Base-by-base conservation (phyloP, 2,888 invertebrate genomes). In the Tetheella fluctuosa region DNA sequence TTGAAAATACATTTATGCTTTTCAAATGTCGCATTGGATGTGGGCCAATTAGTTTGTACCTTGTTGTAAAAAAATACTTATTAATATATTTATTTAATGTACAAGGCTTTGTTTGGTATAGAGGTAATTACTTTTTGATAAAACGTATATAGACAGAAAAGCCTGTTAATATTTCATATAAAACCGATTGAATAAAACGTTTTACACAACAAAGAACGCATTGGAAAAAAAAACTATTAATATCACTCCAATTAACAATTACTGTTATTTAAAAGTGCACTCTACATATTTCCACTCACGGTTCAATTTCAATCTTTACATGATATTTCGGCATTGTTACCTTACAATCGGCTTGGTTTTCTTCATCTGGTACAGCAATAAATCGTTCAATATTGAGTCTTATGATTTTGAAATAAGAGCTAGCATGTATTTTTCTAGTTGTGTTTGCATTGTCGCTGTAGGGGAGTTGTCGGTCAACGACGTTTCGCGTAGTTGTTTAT, bases 401-500 rank as follows among this genome's bases (percentile, higher is more conserved):
- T 52, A 52, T 58, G 13, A 17, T 30, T 17, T 30, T 30, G 13
- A 25, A 13, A n/a, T 25, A 17, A 57, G 59, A 63, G 60, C 54
- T 61, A 56, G 39, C 55, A 59, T 17, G 17, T 58, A 52, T 64
- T 23, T 48, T 64, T 57, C 60, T 64, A 62, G 52, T 34, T 68
- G 67, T 67, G 64, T 65, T 63, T 65, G 64, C 65, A 60, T 57
- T 57, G 37, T 54, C 48, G 59, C 52, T 54, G 56, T 63, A 60
- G 59, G 62, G 54, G 57, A 58, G n/a, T 42, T 53, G 70, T 68
- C 74, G 80, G 81, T 83, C 81, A 77, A 65, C 74, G 77, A 79
- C 76, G 76, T 65, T 68, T 64, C 64, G 59, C 65, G 17, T 48
- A 20, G 60, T 68, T 69, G 68, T 70, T 76, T 69, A 74, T 71